Conservation (phyloP, 2,888 invertebrate genomes). For the Cephalotes varians region DNA sequence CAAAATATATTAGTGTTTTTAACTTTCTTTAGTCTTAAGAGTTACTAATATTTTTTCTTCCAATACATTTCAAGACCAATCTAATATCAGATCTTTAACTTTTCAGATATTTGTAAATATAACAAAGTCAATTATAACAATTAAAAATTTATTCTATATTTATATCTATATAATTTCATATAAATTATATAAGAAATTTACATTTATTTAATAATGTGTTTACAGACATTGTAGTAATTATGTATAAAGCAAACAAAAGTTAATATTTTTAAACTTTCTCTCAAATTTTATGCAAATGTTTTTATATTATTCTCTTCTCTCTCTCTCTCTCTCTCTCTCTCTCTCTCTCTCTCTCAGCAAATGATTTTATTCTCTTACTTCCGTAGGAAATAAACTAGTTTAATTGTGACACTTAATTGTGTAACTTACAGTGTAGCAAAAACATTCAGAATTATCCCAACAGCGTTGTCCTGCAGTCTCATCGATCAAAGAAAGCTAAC, state of each 20-base stretch:
- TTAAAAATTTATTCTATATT: neutral
- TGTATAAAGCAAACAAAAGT: neutral
- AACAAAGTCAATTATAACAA: neutral
- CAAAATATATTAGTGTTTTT: neutral
- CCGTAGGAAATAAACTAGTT: neutral
- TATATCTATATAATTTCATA: neutral
- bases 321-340: neutral
- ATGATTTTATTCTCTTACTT: neutral
- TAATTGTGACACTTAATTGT: slow-evolving; percentile 1
- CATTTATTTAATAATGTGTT: neutral
- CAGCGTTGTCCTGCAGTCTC: slow-evolving; percentile 30
- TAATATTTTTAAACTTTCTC: neutral
- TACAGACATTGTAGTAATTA: neutral
- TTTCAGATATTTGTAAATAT: neutral
- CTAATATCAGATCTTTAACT: neutral
- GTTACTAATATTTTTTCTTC: neutral
- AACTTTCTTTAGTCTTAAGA: neutral
- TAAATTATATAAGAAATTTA: neutral
- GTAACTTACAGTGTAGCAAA: neutral
- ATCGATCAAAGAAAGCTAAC: slow-evolving; percentile 63
- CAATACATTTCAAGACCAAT: neutral
- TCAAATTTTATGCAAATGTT: neutral
- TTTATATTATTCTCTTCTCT: neutral
- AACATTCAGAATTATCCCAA: slow-evolving; percentile 33
- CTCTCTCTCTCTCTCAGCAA: neutral